A percentile compares a stretch with the other conserved stretches of the same genome.
Evolutionary conservation across 2,888 invertebrate species (phyloP).

Genomic region (Microchrysa polita): DNA sequence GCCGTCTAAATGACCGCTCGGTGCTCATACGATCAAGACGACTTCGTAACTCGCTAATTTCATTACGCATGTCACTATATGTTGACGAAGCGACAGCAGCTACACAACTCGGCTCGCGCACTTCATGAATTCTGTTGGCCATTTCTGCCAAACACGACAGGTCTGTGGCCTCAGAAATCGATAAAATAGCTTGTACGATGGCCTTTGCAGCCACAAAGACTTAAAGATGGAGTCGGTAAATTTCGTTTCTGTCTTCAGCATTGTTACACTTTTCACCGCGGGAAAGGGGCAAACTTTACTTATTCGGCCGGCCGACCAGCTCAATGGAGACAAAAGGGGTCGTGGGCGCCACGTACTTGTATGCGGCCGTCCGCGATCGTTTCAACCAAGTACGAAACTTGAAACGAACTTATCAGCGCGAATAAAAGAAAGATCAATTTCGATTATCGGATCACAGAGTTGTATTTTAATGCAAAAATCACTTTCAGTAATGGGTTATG

Average conservation of each 20-base stretch:
- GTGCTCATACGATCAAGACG: not conserved
- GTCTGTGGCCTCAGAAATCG: not conserved
- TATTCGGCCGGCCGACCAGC: too few species aligned
- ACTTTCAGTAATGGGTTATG: too few species aligned
- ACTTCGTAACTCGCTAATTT: not conserved
- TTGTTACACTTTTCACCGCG: too few species aligned
- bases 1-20: not conserved
- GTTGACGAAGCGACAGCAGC: not conserved
- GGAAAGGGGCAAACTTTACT: too few species aligned
- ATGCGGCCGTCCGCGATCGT: too few species aligned
- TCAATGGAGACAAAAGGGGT: too few species aligned
- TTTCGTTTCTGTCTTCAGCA: not conserved
- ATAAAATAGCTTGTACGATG: not conserved
- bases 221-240: constrained; percentile 6
- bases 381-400: too few species aligned
- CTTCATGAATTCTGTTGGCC: constrained; percentile 12
- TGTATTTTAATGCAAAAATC: too few species aligned
- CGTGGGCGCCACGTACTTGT: too few species aligned
- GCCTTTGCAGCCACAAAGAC: constrained; percentile 18
- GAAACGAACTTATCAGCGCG: too few species aligned
- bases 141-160: not conserved
- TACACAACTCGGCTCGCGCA: not conserved
- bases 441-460: too few species aligned
- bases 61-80: not conserved
- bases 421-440: too few species aligned